A percentile compares a stretch with the other conserved stretches of the same genome.
These are phyloP conservation scores for Nyctibius grandis DNA, from an alignment of 2,797 vertebrate species.

Conservation along the genomic window DNA sequence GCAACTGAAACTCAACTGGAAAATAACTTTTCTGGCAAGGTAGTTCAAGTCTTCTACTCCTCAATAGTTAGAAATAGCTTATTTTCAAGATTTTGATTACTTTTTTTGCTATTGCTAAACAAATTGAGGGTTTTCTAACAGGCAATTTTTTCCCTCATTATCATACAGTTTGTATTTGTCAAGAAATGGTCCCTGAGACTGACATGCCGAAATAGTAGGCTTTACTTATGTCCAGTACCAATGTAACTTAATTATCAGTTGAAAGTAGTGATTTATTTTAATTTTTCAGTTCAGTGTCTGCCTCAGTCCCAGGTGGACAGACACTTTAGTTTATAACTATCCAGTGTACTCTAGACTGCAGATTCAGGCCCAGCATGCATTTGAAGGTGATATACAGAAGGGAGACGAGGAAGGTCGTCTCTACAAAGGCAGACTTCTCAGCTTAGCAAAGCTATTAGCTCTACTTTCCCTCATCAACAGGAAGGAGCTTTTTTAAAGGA, in stretches of 20 bases:
- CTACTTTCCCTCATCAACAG: background rate
- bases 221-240: background rate
- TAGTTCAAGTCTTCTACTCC: background rate
- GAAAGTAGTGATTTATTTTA: background rate
- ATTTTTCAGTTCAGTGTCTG: background rate
- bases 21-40: background rate
- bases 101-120: background rate
- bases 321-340: background rate
- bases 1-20: background rate
- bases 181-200: background rate
- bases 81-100: background rate
- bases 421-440: background rate
- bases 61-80: background rate
- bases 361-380: background rate
- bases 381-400: background rate
- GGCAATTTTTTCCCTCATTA: background rate
- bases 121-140: background rate
- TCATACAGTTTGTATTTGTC: background rate
- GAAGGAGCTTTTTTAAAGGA: background rate
- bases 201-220: background rate
- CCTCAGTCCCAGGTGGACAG: background rate
- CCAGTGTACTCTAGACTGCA: background rate
- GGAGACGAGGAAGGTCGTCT: background rate
- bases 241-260: background rate
- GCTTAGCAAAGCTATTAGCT: background rate